Percentiles rank a stretch among this genome's conserved stretches.
phyloP scores from a whole-genome alignment of 2,797 vertebrate species.

The Trichosurus vulpecula region DNA sequence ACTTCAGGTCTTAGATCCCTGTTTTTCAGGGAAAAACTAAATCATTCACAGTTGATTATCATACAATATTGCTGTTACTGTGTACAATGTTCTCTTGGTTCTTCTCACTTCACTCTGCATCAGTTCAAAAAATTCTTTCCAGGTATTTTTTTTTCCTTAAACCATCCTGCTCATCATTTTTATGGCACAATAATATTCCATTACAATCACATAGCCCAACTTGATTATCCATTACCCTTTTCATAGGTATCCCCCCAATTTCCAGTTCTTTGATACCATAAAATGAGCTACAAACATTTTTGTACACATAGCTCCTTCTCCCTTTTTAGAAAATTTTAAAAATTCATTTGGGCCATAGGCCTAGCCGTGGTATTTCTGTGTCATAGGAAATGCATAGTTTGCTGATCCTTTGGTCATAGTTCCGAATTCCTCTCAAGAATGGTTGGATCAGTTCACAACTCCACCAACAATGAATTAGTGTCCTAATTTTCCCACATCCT shows the following conservation, averaged over 20 bases:
- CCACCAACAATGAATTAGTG: too few species aligned
- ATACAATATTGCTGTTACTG: too few species aligned
- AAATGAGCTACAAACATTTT: background rate
- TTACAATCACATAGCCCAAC: background rate
- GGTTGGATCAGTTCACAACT: too few species aligned
- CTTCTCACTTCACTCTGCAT: too few species aligned
- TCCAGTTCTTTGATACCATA: background rate
- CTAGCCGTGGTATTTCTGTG: background rate
- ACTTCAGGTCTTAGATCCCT: too few species aligned
- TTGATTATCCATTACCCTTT: background rate
- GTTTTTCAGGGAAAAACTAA: too few species aligned
- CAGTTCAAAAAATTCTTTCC: too few species aligned
- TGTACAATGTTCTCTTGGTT: too few species aligned
- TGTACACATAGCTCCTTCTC: background rate
- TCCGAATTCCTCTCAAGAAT: background rate
- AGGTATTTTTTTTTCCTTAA: too few species aligned
- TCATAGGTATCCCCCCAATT: background rate
- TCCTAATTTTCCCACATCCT: too few species aligned
- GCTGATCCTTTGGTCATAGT: background rate
- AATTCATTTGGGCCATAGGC: background rate
- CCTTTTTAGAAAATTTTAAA: too few species aligned
- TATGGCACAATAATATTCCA: background rate
- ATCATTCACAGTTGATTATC: too few species aligned
- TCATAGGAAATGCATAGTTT: background rate
- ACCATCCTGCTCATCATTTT: background rate